phyloP scores from a whole-genome alignment of 2,888 invertebrate genomes.

The Dinocampus coccinellae region DNA sequence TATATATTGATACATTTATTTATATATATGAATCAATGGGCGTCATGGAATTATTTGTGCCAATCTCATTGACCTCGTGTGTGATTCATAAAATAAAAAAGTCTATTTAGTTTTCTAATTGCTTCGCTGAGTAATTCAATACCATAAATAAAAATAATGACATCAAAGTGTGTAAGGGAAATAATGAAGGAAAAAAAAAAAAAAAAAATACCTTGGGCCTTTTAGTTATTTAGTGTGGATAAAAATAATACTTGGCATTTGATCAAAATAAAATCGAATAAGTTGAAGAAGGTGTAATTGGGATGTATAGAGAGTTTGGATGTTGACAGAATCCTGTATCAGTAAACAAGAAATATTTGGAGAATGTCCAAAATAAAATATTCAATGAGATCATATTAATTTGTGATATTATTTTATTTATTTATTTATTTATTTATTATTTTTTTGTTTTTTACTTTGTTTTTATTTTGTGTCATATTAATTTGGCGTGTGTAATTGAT shows the following conservation, averaged over 20 bases:
- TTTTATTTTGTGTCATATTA: too few relatives aligned
- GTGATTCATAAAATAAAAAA: conserved; percentile 24
- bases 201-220: conserved; percentile 11
- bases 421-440: neutral
- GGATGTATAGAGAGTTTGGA: neutral
- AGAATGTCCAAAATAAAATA: neutral
- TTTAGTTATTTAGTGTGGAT: neutral
- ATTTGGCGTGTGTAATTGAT: neutral
- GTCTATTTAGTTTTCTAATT: conserved; percentile 27
- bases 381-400: neutral
- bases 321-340: conserved; percentile 4
- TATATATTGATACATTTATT: neutral
- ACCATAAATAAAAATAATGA: conserved; percentile 6
- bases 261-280: conserved; percentile 5
- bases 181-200: neutral
- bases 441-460: neutral
- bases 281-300: neutral
- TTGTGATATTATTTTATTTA: neutral
- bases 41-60: conserved; percentile 17
- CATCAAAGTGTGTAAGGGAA: neutral
- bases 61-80: conserved; percentile 6
- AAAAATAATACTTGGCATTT: conserved; percentile 17
- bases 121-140: conserved; percentile 32
- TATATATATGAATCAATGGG: conserved; percentile 6
- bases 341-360: conserved; percentile 7